Conservation (phyloP, 2,797 vertebrate species). For the Vireo griseus region DNA sequence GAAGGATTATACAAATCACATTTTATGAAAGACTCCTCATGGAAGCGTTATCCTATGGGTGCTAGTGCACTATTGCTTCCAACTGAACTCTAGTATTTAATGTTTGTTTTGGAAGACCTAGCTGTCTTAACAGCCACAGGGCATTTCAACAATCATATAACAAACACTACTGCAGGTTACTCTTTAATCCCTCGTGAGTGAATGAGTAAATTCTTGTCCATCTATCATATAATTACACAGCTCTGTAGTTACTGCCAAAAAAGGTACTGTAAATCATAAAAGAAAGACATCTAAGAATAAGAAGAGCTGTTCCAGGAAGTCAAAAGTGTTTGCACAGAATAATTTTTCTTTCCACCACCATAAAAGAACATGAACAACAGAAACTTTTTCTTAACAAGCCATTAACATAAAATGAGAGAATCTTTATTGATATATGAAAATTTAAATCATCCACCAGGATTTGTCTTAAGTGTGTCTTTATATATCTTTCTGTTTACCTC, state of each 20-base stretch:
- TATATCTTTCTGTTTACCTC: not conserved
- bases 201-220: slow-evolving; percentile 51
- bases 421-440: not conserved
- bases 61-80: not conserved
- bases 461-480: not conserved
- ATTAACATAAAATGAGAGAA: not conserved
- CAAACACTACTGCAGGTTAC: slow-evolving; percentile 57
- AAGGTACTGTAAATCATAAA: slow-evolving; percentile 33
- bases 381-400: not conserved
- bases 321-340: not conserved
- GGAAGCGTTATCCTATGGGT: not conserved
- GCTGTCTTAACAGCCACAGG: slow-evolving; percentile 51
- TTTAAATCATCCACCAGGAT: not conserved
- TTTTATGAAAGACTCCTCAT: not conserved
- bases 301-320: not conserved
- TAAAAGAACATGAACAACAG: not conserved
- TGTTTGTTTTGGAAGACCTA: slow-evolving; percentile 54
- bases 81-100: slow-evolving; percentile 21
- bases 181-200: slow-evolving; percentile 48
- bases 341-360: not conserved
- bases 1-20: not conserved
- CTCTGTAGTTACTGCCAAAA: slow-evolving; percentile 1
- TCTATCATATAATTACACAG: slow-evolving; percentile 25
- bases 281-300: not conserved
- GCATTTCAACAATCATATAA: slow-evolving; percentile 63